Base-by-base conservation (phyloP, 1,140 invertebrate genomes). In the Ctenoplectra terminalis region DNA sequence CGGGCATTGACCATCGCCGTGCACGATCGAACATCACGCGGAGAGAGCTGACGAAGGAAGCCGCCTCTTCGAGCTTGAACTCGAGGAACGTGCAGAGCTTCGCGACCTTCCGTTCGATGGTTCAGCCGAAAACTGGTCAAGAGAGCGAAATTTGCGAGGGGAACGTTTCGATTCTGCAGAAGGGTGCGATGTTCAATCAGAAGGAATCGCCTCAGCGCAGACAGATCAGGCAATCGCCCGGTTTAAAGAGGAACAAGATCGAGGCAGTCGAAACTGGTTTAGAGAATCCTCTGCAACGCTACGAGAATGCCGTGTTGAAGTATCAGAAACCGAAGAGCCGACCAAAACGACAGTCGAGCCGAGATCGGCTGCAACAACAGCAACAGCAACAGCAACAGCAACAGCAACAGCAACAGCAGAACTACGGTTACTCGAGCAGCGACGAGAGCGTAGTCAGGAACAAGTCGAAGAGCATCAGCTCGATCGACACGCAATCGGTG, bases 401-500 rank as follows among this genome's bases (percentile, higher is more conserved):
- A n/a, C n/a, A n/a, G n/a, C 74, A 81, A 23, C 83, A 84, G 37
- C 81, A 81, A 48, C 83, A 85, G 26, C 86, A 84, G 61, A 66
- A 50, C 20, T 74, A 81, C 61, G 86, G 82, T 23, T 87, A 86
- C 40, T 91, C 90, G 69, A 91, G 90, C 72, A 91, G 89, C 72
- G 91, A 91, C 64, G 91, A 91, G 72, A 88, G 90, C 69, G 77
- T 87, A 13, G 73, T 37, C 9, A 83, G 86, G 15, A 89, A 88
- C 52, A 91, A 90, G 61, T 91, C 89, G 8, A 92, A 91, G 82
- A 92, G 91, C 73, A 91, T 87, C 20, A 91, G 89, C 64, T 91
- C 91, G 37, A 91, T 91, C 54, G 91, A 92, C 75, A 89, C 90
- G 1, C 91, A 92, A 60, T 92, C 91, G 11, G 88, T 92, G 13